Evolutionary conservation across 1,140 invertebrate genomes (phyloP).

Genomic region (Bombus waltoni): DNA sequence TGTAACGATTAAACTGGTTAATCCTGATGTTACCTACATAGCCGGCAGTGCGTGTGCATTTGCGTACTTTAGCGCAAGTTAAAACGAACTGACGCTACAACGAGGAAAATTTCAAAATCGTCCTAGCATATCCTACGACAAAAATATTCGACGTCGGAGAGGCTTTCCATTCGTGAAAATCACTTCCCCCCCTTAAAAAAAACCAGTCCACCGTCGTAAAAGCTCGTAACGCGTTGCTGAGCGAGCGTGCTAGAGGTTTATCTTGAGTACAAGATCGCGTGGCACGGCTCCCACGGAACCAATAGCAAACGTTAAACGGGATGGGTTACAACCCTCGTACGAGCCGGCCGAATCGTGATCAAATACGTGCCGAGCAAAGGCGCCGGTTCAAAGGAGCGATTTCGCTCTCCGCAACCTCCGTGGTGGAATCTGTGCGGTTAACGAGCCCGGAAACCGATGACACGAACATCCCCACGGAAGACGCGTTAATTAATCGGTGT

Average conservation of each 20-base stretch:
- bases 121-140: too few species aligned
- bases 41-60: too few species aligned
- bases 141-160: too few species aligned
- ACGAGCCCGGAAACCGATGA: conserved; percentile 20
- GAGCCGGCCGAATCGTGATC: neutral
- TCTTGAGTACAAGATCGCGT: conserved; percentile 11
- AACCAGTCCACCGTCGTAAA: neutral
- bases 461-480: neutral
- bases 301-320: conserved; percentile 23
- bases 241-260: neutral
- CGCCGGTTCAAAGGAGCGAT: conserved; percentile 18
- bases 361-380: conserved; percentile 6
- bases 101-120: too few species aligned
- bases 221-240: neutral
- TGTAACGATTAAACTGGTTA: too few species aligned
- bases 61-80: too few species aligned
- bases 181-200: too few species aligned
- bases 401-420: conserved; percentile 3
- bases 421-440: conserved; percentile 6
- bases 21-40: too few species aligned
- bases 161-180: too few species aligned
- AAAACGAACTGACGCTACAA: too few species aligned
- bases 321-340: conserved; percentile 11
- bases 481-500: conserved; percentile 25
- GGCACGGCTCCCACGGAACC: conserved; percentile 31